Conservation (phyloP, 2,797 vertebrate species). For the Sarcophilus harrisii region DNA sequence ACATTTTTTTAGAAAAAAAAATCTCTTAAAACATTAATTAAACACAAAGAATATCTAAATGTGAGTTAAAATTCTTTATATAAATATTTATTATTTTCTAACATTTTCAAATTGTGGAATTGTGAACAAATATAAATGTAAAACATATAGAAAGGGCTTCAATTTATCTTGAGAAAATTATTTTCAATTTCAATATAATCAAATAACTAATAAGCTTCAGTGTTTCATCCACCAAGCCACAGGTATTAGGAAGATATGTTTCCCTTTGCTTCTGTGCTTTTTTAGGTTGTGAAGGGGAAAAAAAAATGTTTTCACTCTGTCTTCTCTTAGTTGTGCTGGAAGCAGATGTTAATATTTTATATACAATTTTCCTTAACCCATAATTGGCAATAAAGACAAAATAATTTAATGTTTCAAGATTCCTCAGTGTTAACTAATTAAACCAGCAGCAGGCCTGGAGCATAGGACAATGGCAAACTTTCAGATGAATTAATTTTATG, state of each 20-base stretch:
- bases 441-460: conserved; percentile 83
- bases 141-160: neutral
- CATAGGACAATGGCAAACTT: conserved; percentile 87
- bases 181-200: neutral
- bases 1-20: neutral
- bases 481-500: conserved; percentile 90
- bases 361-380: conserved; percentile 85
- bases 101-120: neutral
- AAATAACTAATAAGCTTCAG: conserved; percentile 1
- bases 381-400: conserved; percentile 88
- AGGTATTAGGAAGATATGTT: conserved; percentile 30
- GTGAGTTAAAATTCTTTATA: neutral
- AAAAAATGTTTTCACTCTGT: conserved; percentile 75
- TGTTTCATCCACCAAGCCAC: conserved; percentile 47
- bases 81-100: neutral
- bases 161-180: neutral
- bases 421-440: conserved; percentile 88
- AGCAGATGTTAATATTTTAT: conserved; percentile 88
- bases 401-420: conserved; percentile 87
- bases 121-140: neutral
- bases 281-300: conserved; percentile 23
- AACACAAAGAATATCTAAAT: neutral
- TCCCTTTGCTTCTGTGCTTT: conserved; percentile 14
- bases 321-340: conserved; percentile 77
- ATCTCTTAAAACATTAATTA: neutral